Conservation (phyloP, 2,797 vertebrate species). For the Cossypha heuglini region DNA sequence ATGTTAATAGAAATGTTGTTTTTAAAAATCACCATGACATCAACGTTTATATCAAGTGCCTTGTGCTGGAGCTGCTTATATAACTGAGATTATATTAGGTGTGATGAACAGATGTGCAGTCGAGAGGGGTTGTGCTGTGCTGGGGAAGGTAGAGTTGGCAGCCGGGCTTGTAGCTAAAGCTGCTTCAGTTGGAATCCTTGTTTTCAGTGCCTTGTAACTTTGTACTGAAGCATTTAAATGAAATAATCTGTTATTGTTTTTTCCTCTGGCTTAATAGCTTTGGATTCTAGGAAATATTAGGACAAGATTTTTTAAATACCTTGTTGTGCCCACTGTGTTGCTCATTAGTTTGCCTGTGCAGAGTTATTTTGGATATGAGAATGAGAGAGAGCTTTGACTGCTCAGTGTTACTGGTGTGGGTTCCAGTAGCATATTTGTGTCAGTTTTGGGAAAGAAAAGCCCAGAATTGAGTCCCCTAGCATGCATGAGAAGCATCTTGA, state of each 20-base stretch:
- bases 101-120: conserved; percentile 23
- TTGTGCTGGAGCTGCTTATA: conserved; percentile 19
- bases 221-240: background rate
- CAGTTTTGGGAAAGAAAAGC: background rate
- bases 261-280: background rate
- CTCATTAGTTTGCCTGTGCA: background rate
- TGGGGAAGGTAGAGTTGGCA: background rate
- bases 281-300: background rate
- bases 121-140: background rate
- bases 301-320: background rate
- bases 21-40: conserved; percentile 48
- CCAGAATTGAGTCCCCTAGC: background rate
- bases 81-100: conserved; percentile 40
- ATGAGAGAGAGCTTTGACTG: background rate
- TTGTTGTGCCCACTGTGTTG: background rate
- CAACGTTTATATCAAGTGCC: conserved; percentile 33
- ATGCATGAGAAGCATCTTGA: background rate
- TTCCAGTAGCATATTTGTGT: background rate
- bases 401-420: background rate
- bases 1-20: conserved; percentile 63
- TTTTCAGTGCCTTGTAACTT: background rate
- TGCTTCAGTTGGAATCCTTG: background rate
- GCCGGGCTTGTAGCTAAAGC: background rate
- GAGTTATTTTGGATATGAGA: background rate
- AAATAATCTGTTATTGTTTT: background rate